A percentile compares a stretch with the other conserved stretches of the same genome.
These are phyloP conservation scores for Diogma glabrata DNA, from an alignment of 2,888 invertebrate species.

Conservation along the genomic window DNA sequence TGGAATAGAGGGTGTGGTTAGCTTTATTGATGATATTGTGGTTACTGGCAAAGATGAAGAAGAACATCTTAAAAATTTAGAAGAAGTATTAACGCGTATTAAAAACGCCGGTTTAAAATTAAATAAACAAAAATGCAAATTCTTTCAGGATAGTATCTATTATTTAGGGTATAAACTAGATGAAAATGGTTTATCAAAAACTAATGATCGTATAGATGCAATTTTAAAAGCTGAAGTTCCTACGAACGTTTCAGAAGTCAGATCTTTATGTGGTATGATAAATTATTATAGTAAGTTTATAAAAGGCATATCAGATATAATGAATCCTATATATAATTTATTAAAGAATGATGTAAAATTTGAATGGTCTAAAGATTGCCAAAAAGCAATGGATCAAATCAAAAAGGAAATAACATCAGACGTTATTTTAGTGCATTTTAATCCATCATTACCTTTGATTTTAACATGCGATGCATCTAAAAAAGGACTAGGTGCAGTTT, in stretches of 20 bases:
- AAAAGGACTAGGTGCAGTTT: not conserved
- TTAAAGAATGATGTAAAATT: slow-evolving; percentile 16
- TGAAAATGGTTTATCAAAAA: slow-evolving; percentile 23
- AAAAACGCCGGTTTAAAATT: slow-evolving; percentile 20
- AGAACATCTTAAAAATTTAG: slow-evolving; percentile 22
- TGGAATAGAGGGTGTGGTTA: slow-evolving; percentile 18
- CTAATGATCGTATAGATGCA: too few species aligned
- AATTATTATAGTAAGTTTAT: slow-evolving; percentile 31
- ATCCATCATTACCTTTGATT: slow-evolving; percentile 10
- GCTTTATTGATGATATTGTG: slow-evolving; percentile 24
- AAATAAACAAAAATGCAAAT: slow-evolving; percentile 24
- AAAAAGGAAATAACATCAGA: slow-evolving; percentile 21
- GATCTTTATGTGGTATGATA: slow-evolving; percentile 26
- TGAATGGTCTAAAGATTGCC: slow-evolving; percentile 23
- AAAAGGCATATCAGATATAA: too few species aligned
- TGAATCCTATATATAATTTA: slow-evolving; percentile 24
- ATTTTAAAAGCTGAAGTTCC: slow-evolving; percentile 22
- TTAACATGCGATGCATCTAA: not conserved
- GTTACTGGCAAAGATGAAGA: slow-evolving; percentile 20
- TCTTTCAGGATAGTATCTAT: slow-evolving; percentile 20
- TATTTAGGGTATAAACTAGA: slow-evolving; percentile 26
- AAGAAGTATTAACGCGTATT: slow-evolving; percentile 20
- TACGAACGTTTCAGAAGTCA: slow-evolving; percentile 19
- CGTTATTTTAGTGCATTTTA: slow-evolving; percentile 19
- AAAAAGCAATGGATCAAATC: slow-evolving; percentile 23